Evolutionary conservation across 1,140 invertebrate species (phyloP).

Genomic region (Lithobius niger): DNA sequence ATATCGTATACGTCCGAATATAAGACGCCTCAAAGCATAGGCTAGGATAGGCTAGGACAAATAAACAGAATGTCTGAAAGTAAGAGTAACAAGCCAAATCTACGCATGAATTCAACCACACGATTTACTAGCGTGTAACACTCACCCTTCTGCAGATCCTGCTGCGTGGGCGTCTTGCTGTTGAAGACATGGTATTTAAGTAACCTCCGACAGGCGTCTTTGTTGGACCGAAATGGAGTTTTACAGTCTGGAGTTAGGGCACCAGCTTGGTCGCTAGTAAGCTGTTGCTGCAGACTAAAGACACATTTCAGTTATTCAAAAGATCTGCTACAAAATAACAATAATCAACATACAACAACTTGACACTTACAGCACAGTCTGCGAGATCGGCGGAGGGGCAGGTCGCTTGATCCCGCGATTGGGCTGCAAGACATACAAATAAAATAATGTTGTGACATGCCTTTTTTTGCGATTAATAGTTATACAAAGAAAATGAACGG

Average conservation of each 20-base stretch:
- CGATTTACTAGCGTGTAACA: background rate
- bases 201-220: slow-evolving; percentile 63
- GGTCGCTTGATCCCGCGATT: slow-evolving; percentile 14
- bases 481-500: too few species aligned
- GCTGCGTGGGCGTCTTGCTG: slow-evolving; percentile 46
- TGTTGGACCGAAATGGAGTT: slow-evolving; percentile 52
- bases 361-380: slow-evolving; percentile 10
- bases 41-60: background rate
- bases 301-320: too few species aligned
- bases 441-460: too few species aligned
- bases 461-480: too few species aligned
- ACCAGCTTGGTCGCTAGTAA: slow-evolving; percentile 61
- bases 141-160: slow-evolving; percentile 46
- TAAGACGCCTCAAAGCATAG: background rate
- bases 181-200: slow-evolving; percentile 69
- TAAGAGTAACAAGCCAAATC: too few species aligned
- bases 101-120: too few species aligned
- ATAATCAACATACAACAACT: too few species aligned
- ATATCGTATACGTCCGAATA: too few species aligned
- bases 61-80: background rate
- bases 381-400: slow-evolving; percentile 8
- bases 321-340: too few species aligned
- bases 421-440: too few species aligned
- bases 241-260: slow-evolving; percentile 61
- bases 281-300: slow-evolving; percentile 53